These are phyloP conservation scores for Heteronetta atricapilla DNA, from an alignment of 2,113 vertebrate species.

Conservation along the genomic window DNA sequence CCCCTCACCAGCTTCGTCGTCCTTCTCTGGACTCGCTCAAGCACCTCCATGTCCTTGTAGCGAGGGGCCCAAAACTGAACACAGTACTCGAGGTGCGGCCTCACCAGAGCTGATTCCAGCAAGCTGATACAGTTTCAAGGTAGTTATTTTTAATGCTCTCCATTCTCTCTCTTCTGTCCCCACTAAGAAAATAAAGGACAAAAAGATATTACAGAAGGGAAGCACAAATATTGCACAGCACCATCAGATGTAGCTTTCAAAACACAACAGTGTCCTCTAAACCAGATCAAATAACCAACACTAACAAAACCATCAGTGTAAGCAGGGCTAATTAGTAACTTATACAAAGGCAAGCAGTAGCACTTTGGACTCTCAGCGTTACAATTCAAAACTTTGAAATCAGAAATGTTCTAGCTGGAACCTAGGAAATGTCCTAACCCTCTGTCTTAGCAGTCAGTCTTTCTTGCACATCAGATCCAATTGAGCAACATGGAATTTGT, in stretches of 20 bases:
- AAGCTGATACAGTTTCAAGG: background rate
- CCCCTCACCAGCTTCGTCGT: too few species aligned
- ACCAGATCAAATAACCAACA: background rate
- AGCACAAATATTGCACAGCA: background rate
- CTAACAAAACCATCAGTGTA: background rate
- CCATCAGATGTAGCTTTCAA: background rate
- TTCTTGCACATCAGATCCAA: background rate
- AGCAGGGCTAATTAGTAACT: conserved; percentile 1
- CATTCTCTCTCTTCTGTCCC: background rate
- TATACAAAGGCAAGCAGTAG: background rate
- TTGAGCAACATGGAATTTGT: background rate
- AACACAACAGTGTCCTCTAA: background rate
- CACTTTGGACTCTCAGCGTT: background rate
- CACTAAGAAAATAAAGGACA: background rate
- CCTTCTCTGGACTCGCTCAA: too few species aligned
- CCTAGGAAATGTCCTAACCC: background rate
- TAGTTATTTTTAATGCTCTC: background rate
- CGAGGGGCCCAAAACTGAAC: too few species aligned
- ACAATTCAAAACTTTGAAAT: background rate
- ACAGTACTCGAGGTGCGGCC: too few species aligned
- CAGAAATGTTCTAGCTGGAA: background rate
- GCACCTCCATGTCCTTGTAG: too few species aligned
- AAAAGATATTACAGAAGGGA: background rate
- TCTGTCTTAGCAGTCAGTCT: background rate
- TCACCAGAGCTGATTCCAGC: too few species aligned